Conservation (phyloP, 2,888 invertebrate species). For the Pristionchus japonicus region DNA sequence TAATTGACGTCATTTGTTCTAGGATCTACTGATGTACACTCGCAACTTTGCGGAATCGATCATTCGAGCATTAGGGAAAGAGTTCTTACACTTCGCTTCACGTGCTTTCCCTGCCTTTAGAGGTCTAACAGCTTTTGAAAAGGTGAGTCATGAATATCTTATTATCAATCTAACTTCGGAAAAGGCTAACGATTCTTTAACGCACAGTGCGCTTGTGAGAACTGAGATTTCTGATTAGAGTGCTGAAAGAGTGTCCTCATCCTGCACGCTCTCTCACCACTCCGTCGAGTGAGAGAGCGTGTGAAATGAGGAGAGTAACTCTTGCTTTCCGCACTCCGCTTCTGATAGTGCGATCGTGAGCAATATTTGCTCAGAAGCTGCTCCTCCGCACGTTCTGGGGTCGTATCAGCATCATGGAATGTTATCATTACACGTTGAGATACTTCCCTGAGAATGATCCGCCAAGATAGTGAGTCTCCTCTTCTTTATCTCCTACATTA, state of each 20-base stretch:
- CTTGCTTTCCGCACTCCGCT: no score
- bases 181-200: no score
- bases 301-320: no score
- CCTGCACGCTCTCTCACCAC: no score
- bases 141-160: not conserved
- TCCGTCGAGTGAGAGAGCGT: no score
- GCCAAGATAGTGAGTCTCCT: not conserved
- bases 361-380: not conserved
- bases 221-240: no score
- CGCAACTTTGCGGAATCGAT: not conserved
- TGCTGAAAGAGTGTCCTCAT: no score
- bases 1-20: not conserved
- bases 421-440: not conserved
- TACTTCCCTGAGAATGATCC: not conserved
- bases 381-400: not conserved
- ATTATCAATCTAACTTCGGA: no score
- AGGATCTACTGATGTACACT: not conserved
- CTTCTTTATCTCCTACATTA: not conserved
- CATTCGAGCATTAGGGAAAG: not conserved
- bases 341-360: no score
- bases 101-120: not conserved
- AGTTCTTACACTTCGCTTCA: not conserved
- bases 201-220: no score
- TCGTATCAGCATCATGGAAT: not conserved
- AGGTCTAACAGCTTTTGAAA: not conserved